Evolutionary conservation across 2,888 invertebrate genomes (phyloP), one percentile per base, ranked within the genome.

Genomic region (Apantesis nais): DNA sequence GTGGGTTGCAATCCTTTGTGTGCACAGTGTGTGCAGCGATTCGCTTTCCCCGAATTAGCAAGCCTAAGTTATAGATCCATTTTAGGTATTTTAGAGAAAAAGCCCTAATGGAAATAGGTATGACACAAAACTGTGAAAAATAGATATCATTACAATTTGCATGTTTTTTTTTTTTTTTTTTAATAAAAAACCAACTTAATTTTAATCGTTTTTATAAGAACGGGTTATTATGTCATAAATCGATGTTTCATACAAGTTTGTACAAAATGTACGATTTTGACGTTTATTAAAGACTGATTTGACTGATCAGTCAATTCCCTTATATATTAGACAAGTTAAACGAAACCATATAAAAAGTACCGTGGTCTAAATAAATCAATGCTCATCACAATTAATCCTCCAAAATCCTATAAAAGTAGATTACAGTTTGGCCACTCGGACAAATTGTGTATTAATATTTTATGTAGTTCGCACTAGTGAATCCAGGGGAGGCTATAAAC

Each of bases 361-460:
- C 22, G 1, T 12, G 29, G 22, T 52, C 60, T 19, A 60, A 41
- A 55, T 39, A 70, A 66, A 41, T 29, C 25, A 41, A 70, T 55
- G 29, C n/a, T n/a, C 48, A 68, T 79, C 80, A 85, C 86, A 93
- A 94, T 93, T 90, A 94, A 93, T 93, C 92, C 88, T 77, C 74
- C 73, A 37, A 85, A 88, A 90, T 88, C 89, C 89, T 88, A 93
- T 93, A 93, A 93, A 93, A 94, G 89, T 90, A 90, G 94, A 94
- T 94, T 92, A 93, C 89, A 88, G 88, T 87, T 86, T 88, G 88
- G 89, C 92, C 92, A 93, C 94, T 94, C 88, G 93, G 92, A 93
- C 94, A 94, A 93, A 94, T 94, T 93, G 94, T 94, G 94, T 94
- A 94, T 94, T 94, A 94, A 94, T 94, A 94, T 94, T 94, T 94